Percentiles rank a stretch among this genome's conserved stretches.
These are phyloP conservation scores for Hecatera dysodea DNA, from an alignment of 2,888 invertebrate species.

Conservation along the genomic window DNA sequence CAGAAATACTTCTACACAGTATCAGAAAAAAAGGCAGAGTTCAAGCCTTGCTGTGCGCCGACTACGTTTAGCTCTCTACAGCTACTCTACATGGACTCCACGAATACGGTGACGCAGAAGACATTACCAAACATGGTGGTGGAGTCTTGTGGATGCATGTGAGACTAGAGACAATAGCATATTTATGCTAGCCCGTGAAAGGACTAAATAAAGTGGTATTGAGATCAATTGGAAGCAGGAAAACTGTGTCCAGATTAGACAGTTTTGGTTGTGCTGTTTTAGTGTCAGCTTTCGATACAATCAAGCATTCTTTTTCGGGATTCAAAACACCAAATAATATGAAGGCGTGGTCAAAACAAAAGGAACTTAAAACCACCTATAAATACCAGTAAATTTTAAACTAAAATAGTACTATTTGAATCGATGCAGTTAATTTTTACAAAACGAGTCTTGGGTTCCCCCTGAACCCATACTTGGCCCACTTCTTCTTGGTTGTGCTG, in stretches of 20 bases:
- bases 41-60: slow-evolving; percentile 96
- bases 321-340: too few species aligned
- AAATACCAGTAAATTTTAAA: background rate
- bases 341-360: background rate
- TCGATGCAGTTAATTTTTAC: background rate
- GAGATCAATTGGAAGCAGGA: background rate
- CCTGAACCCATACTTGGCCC: slow-evolving; percentile 11
- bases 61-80: slow-evolving; percentile 95
- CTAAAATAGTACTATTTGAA: background rate
- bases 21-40: slow-evolving; percentile 90
- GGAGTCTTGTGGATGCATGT: slow-evolving; percentile 97
- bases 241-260: background rate
- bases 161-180: slow-evolving; percentile 49
- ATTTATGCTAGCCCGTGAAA: slow-evolving; percentile 4
- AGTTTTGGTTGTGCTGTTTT: slow-evolving; percentile 8
- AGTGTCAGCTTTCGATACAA: background rate
- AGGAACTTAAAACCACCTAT: background rate
- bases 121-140: slow-evolving; percentile 97
- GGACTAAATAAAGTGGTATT: background rate
- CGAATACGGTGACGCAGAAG: slow-evolving; percentile 94
- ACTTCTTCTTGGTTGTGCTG: background rate
- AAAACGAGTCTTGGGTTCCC: background rate
- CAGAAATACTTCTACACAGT: slow-evolving; percentile 94
- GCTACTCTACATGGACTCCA: slow-evolving; percentile 95
- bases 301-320: background rate